Percentiles rank a stretch among this genome's conserved stretches.
Evolutionary conservation across 1,140 invertebrate genomes (phyloP).

Genomic region (Marisa cornuarietis): DNA sequence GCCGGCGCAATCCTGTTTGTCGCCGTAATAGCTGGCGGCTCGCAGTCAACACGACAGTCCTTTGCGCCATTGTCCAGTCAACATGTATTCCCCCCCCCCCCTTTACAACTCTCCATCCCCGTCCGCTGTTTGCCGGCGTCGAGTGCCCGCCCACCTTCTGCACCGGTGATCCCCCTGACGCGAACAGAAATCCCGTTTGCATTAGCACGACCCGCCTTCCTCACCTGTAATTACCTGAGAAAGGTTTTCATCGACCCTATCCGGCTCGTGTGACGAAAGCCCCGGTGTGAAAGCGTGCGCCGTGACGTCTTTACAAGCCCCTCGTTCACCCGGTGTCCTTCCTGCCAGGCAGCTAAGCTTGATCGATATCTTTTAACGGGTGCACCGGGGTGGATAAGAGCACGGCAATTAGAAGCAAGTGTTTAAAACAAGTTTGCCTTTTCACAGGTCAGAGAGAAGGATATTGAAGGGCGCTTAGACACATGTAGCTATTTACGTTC

Average conservation of each 20-base stretch:
- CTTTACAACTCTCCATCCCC: neutral
- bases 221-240: slow-evolving; percentile 13
- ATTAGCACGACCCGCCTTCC: neutral
- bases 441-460: slow-evolving; percentile 2
- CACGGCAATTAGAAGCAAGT: neutral
- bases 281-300: too few species aligned
- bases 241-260: neutral
- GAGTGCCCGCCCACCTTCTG: neutral
- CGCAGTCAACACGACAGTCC: too few species aligned
- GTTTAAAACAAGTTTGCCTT: neutral
- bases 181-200: neutral
- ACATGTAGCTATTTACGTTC: too few species aligned
- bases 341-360: too few species aligned
- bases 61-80: neutral
- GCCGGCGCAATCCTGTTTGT: too few species aligned
- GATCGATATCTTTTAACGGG: neutral
- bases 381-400: neutral
- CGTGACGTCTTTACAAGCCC: too few species aligned
- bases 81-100: neutral
- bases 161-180: neutral
- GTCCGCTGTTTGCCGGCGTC: slow-evolving; percentile 3
- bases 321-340: too few species aligned
- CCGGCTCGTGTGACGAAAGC: neutral
- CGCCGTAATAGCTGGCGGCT: too few species aligned
- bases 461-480: too few species aligned